These are phyloP conservation scores for Aselliscus stoliczkanus DNA, from an alignment of 2,797 vertebrate genomes.

Conservation along the genomic window DNA sequence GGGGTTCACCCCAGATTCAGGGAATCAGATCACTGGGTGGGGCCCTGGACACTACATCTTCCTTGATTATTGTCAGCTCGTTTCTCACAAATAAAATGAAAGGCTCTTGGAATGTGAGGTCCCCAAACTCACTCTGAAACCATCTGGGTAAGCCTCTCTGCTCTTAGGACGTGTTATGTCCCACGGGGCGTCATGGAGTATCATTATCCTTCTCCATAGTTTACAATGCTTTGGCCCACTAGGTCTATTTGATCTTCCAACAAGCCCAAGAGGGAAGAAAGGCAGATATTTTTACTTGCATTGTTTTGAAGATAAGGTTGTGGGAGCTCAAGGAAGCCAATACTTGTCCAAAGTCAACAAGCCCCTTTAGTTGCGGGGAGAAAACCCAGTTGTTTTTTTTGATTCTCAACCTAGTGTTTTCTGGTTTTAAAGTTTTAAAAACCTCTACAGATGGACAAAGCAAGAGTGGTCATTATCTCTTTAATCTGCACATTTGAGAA, in stretches of 20 bases:
- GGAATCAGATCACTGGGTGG: not conserved
- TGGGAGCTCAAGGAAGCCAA: not conserved
- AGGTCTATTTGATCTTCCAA: not conserved
- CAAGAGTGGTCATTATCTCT: not conserved
- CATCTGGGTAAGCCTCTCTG: not conserved
- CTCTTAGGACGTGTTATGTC: not conserved
- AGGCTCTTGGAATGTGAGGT: not conserved
- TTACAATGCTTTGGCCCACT: not conserved
- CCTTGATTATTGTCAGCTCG: not conserved
- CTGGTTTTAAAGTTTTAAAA: not conserved
- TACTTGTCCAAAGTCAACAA: not conserved
- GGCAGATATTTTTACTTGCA: not conserved
- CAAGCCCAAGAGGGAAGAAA: not conserved
- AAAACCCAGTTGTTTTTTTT: not conserved
- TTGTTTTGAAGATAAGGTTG: not conserved
- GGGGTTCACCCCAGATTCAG: not conserved
- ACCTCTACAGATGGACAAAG: not conserved
- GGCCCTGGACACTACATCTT: too few species aligned
- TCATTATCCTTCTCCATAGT: not conserved
- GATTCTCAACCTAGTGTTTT: not conserved
- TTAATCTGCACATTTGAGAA: not conserved
- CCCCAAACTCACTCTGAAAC: not conserved
- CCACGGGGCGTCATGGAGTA: fast-evolving
- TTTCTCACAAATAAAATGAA: not conserved
- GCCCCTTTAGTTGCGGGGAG: not conserved